Evolutionary conservation across 2,113 vertebrate genomes (phyloP), one percentile per base, ranked within the genome.

Genomic region (Pavo muticus): DNA sequence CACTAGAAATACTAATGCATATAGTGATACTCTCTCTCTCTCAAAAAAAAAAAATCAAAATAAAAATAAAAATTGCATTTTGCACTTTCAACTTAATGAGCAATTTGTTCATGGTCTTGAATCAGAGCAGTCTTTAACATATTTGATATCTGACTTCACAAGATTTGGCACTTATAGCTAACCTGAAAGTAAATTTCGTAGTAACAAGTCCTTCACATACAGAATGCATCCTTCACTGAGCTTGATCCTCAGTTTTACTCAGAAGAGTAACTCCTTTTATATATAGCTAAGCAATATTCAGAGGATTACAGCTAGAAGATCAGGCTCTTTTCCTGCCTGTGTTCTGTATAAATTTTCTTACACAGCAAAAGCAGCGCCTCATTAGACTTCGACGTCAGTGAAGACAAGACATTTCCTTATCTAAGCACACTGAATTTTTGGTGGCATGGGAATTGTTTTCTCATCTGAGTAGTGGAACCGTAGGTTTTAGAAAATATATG

Each of bases 401-500:
- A 83, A 85, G 50, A 85, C 39, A 90, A 84, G 84, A 67, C 27
- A 89, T 85, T 91, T 94, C 67, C 60, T 94, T 93, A 91, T 95
- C 91, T 83, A 74, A 94, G 24, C 42, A 64, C 20, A 52, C 17
- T 71, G 84, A 87, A 70, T 70, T 64, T 96, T 94, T 63, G 72
- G 60, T 78, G 32, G 14, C 29, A 9, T 59, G 29, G 29, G 90
- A 93, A 96, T 84, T 96, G 10, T 90, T 88, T 91, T 56, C 42
- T 83, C 80, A 56, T 14, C 52, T 79, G 29, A 17, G 5, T 72
- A 52, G 65, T 65, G 21, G 17, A 87, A 44, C 5, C 20, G 29
- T 8, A 87, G 5, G 15, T 63, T 95, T 88, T 60, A 85, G 20
- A 94, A 88, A 94, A 63, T 73, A 40, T 6, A 11, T 52, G 29